These are phyloP conservation scores for Ruditapes philippinarum DNA, from an alignment of 1,140 invertebrate species.

Conservation along the genomic window DNA sequence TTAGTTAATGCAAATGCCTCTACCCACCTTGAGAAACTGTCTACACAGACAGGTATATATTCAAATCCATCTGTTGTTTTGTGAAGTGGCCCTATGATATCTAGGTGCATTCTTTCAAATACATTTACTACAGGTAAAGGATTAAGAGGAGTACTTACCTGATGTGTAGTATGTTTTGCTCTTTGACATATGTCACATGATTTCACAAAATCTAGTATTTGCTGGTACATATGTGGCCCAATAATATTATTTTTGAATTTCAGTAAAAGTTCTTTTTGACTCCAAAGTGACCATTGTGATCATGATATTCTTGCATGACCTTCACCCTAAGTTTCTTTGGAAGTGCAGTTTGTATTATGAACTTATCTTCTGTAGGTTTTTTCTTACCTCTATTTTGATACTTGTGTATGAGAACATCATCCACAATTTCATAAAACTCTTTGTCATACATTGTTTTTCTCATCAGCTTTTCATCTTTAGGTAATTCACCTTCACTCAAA, in stretches of 20 bases:
- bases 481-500: conserved; percentile 23
- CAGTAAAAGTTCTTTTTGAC: neutral
- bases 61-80: neutral
- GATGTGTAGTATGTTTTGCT: neutral
- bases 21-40: conserved; percentile 25
- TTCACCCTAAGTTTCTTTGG: too few species aligned
- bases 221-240: neutral
- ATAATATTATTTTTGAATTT: neutral
- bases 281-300: conserved; percentile 25
- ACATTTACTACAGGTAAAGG: conserved; percentile 13
- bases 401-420: conserved; percentile 66
- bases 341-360: too few species aligned
- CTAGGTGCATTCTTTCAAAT: conserved; percentile 10
- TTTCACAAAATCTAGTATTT: conserved; percentile 12
- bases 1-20: neutral
- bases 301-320: too few species aligned
- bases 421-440: conserved; percentile 57
- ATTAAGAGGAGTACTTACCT: neutral
- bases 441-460: conserved; percentile 35
- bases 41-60: neutral
- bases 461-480: conserved; percentile 38
- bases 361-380: neutral
- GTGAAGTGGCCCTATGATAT: conserved; percentile 11
- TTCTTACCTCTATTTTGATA: conserved; percentile 59
- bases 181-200: conserved; percentile 38